Conservation (phyloP, 35 echinoderm and acorn worm genomes). For the Apostichopus californicus region DNA sequence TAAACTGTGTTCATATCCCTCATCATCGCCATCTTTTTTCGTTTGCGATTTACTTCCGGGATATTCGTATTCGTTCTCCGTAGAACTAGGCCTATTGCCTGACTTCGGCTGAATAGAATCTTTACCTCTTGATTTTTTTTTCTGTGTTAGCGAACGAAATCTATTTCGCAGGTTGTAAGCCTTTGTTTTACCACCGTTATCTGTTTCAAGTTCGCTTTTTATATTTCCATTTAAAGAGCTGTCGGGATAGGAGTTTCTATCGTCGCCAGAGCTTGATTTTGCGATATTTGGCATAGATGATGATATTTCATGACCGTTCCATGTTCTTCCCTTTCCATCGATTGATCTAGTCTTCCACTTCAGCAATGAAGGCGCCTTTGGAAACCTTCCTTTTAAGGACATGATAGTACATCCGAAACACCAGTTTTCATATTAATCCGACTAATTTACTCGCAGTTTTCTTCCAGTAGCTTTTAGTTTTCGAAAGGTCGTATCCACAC, state of each 20-base stretch:
- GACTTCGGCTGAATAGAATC: not conserved
- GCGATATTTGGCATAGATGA: slow-evolving; percentile 42
- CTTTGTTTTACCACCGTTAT: not conserved
- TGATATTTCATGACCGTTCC: not conserved
- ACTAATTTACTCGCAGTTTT: not conserved
- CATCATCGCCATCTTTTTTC: slow-evolving; percentile 6
- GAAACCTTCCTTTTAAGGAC: not conserved
- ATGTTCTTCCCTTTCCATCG: slow-evolving; percentile 14
- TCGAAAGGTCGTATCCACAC: not conserved
- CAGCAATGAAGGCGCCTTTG: not conserved
- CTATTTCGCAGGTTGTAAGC: slow-evolving; percentile 26
- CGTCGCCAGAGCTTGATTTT: not conserved
- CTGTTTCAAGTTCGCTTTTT: not conserved
- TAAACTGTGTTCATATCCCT: not conserved
- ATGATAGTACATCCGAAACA: not conserved
- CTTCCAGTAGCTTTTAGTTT: not conserved
- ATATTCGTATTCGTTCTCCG: not conserved
- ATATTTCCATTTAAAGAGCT: not conserved
- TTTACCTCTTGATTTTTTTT: not conserved
- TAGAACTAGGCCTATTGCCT: too few species aligned
- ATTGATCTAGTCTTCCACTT: not conserved
- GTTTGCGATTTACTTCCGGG: slow-evolving; percentile 36
- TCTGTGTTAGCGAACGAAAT: slow-evolving; percentile 7
- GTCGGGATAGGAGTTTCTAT: not conserved
- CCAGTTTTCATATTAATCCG: not conserved